Evolutionary conservation across 2,888 invertebrate genomes (phyloP), one percentile per base, ranked within the genome.

Genomic region (Metellina segmentata): DNA sequence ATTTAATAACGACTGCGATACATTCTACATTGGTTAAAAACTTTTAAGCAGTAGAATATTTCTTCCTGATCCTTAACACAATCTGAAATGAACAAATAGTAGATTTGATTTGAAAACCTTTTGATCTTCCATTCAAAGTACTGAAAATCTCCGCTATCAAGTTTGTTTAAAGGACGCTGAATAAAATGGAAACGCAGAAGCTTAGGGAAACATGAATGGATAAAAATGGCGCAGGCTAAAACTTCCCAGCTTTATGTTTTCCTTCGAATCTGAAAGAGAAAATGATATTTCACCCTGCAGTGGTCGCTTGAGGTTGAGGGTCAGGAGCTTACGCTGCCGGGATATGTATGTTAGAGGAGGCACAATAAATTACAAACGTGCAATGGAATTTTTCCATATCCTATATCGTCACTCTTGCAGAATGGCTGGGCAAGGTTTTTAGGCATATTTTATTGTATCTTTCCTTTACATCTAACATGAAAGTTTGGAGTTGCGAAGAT

Each of bases 301-400:
- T 81, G 79, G 79, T 34, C 79, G 61, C 79, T 81, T 81, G 79
- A 81, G 79, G 79, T 81, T 81, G 61, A 34, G 61, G 19, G 53
- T 34, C 19, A 20, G 20, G 53, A 81, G 61, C 61, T 81, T 61
- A 81, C 13, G 61, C 79, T 9, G 34, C n/a, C 19, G 52, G 78
- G 78, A 78, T 78, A 52, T 8, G n/a, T 61, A 53, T 51, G 61
- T 61, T 61, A 53, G 61, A 81, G 34, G 61, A 81, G 53, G 34
- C 79, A 61, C 79, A 53, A 81, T 81, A 81, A 81, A 81, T 81
- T 81, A 81, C 79, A 61, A 13, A 61, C 79, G 79, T 81, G 79
- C 79, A 19, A 20, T 34, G 61, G 79, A 81, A 81, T 81, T 81
- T 61, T 81, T 81, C 61, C 61, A 81, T 81, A 34, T 81, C 79